Conservation (phyloP, 1,140 invertebrate species). For the Cephus cinctus region DNA sequence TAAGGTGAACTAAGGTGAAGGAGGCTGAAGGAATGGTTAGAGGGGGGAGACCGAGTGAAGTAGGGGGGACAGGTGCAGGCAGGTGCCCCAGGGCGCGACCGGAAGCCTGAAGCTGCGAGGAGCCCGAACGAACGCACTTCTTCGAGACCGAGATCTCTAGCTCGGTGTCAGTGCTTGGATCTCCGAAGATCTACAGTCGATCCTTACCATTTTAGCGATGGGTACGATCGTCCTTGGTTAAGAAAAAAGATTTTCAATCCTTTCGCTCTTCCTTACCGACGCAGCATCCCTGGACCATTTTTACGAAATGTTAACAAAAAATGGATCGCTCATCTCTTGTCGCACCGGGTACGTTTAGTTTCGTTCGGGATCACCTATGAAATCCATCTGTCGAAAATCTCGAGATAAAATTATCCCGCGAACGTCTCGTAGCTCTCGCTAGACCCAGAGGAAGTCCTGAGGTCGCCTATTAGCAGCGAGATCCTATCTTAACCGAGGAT, state of each 20-base stretch:
- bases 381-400: no score
- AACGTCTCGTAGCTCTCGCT: no score
- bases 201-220: neutral
- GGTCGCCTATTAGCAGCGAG: conserved; percentile 26
- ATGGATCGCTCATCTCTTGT: no score
- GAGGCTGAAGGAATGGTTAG: conserved; percentile 6
- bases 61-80: conserved; percentile 41
- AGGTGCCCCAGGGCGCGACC: conserved; percentile 46
- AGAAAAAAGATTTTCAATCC: no score
- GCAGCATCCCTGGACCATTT: no score
- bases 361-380: no score
- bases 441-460: conserved; percentile 22
- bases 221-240: neutral
- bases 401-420: no score
- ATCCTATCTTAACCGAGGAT: conserved; percentile 24
- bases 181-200: conserved; percentile 1
- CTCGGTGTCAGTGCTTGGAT: conserved; percentile 20
- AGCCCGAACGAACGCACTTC: conserved; percentile 22
- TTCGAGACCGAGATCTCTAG: neutral
- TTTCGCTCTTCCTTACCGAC: no score
- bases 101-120: conserved; percentile 42
- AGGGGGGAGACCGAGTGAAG: conserved; percentile 7
- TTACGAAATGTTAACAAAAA: no score
- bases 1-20: neutral
- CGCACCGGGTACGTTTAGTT: no score